Evolutionary conservation across 2,888 invertebrate genomes (phyloP).

Genomic region (Melangyna quadrimaculata): DNA sequence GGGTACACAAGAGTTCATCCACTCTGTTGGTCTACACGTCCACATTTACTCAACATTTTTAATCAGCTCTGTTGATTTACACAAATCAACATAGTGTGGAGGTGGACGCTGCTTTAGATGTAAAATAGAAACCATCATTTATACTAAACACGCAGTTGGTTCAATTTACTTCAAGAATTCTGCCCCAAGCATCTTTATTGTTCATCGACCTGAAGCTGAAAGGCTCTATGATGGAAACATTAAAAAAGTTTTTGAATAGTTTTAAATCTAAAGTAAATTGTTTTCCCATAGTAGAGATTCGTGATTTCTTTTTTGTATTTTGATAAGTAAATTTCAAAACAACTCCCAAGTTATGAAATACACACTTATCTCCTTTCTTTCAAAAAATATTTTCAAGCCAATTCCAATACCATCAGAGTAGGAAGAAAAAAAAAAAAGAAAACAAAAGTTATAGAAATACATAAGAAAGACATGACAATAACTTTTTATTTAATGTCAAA

Average conservation of each 20-base stretch:
- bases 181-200: background rate
- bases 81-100: too few species aligned
- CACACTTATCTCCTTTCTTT: background rate
- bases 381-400: background rate
- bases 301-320: background rate
- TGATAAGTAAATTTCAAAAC: background rate
- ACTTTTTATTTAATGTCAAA: slow-evolving; percentile 21
- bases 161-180: background rate
- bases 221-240: background rate
- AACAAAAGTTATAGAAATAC: background rate
- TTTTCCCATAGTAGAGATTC: background rate
- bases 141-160: background rate
- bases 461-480: background rate
- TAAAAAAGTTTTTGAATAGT: background rate
- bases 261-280: background rate
- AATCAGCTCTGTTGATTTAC: too few species aligned
- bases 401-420: background rate
- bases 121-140: background rate
- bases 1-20: too few species aligned
- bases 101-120: background rate
- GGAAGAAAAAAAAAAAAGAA: background rate
- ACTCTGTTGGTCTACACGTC: too few species aligned
- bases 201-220: background rate
- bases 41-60: too few species aligned
- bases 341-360: background rate